A percentile compares a stretch with the other conserved stretches of the same genome.
Evolutionary conservation across 1,140 invertebrate genomes (phyloP).

Genomic region (Brachionus asplanchnoidis): DNA sequence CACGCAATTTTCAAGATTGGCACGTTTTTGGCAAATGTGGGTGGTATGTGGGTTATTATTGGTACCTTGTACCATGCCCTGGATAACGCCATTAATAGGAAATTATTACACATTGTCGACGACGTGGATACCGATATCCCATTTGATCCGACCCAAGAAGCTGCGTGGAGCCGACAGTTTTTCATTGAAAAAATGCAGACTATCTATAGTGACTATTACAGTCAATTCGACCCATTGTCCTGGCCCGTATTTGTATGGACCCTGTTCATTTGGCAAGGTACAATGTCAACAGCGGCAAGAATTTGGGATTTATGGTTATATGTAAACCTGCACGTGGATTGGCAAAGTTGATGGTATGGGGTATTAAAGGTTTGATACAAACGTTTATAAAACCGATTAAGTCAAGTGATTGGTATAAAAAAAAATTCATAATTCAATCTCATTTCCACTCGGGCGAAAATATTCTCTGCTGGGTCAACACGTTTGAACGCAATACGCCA

Average conservation of each 20-base stretch:
- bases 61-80: not conserved
- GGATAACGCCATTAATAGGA: not conserved
- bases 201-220: not conserved
- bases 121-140: not conserved
- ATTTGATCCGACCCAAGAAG: not conserved
- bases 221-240: not conserved
- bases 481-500: not conserved
- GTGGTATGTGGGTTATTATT: not conserved
- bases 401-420: not conserved
- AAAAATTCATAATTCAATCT: not conserved
- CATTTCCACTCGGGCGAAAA: not conserved
- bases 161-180: not conserved
- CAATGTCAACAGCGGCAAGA: not conserved
- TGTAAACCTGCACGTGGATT: not conserved
- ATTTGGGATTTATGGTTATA: not conserved
- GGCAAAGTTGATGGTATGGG: not conserved
- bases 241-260: not conserved
- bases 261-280: not conserved
- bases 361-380: not conserved
- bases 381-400: not conserved
- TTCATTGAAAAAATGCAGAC: not conserved
- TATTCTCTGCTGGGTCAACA: not conserved
- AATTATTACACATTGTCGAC: not conserved
- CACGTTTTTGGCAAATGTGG: not conserved
- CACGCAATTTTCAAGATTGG: not conserved